Conservation (phyloP, 1,140 invertebrate species). For the Caerostris darwini region DNA sequence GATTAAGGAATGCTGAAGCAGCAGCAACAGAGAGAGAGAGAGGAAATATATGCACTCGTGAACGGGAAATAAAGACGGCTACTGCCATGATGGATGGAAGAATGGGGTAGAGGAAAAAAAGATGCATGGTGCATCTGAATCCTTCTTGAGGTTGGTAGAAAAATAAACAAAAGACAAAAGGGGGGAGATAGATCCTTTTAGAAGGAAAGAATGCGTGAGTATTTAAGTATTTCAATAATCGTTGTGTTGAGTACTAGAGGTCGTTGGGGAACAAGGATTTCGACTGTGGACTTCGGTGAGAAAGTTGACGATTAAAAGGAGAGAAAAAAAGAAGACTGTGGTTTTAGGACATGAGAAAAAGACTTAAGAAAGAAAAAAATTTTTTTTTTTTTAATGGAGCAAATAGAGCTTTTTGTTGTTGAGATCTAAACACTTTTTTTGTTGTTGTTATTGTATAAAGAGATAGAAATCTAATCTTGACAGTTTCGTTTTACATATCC, state of each 20-base stretch:
- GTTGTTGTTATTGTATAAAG: not conserved
- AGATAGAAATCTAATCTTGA: conserved; percentile 2
- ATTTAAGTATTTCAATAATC: conserved; percentile 37
- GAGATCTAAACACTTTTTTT: not conserved
- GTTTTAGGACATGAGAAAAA: too few species aligned
- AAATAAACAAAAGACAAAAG: not conserved
- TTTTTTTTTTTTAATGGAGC: not conserved
- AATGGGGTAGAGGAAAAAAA: not conserved
- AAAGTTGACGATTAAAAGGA: not conserved
- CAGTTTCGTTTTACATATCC: not conserved
- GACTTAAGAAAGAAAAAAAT: not conserved
- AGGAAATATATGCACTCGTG: conserved; percentile 24
- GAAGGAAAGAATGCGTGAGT: not conserved
- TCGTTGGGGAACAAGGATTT: not conserved
- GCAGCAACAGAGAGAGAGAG: not conserved
- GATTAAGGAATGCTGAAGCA: conserved; percentile 13
- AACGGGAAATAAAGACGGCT: conserved; percentile 34
- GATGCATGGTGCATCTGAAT: conserved; percentile 16
- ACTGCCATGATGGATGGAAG: not conserved
- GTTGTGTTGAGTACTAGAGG: not conserved
- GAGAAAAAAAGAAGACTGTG: too few species aligned
- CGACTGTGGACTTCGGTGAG: not conserved
- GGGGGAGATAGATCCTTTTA: not conserved
- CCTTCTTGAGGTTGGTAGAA: not conserved
- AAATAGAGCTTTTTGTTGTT: not conserved